Percentiles rank a stretch among this genome's conserved stretches.
phyloP scores from a whole-genome alignment of 2,113 vertebrate species.

The Dicrurus megarhynchus region DNA sequence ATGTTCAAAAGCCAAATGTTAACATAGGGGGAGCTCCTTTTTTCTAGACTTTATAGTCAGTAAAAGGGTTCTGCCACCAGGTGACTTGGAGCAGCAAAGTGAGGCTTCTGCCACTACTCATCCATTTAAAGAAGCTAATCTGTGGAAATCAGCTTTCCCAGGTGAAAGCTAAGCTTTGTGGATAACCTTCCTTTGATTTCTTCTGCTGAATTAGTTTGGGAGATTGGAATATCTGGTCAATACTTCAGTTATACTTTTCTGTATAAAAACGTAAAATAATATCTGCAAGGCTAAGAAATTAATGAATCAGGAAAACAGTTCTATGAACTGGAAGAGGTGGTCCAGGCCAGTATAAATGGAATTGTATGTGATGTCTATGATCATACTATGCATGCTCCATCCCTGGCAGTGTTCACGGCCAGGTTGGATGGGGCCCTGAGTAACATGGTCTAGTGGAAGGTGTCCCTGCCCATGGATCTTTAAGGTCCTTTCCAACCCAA shows the following conservation, averaged over 20 bases:
- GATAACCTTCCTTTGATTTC: not conserved
- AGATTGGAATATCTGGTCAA: not conserved
- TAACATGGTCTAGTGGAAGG: not conserved
- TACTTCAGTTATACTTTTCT: not conserved
- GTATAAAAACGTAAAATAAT: not conserved
- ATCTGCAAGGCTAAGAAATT: not conserved
- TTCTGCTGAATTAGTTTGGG: not conserved
- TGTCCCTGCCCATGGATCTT: not conserved
- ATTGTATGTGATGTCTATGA: not conserved
- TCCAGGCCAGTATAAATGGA: not conserved
- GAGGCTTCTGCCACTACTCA: not conserved
- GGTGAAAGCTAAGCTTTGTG: not conserved
- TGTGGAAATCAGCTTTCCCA: not conserved
- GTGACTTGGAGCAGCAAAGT: not conserved
- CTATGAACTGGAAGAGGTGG: not conserved
- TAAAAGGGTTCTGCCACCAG: not conserved
- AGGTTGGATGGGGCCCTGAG: not conserved
- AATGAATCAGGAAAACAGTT: not conserved
- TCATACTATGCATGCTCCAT: not conserved
- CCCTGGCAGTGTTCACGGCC: not conserved
- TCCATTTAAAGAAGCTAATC: not conserved
- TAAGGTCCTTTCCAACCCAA: not conserved
- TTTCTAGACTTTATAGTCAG: not conserved
- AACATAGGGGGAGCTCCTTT: not conserved
- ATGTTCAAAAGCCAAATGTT: not conserved